Base-by-base conservation (phyloP, 2,113 vertebrate species). In the Uropsilus gracilis region DNA sequence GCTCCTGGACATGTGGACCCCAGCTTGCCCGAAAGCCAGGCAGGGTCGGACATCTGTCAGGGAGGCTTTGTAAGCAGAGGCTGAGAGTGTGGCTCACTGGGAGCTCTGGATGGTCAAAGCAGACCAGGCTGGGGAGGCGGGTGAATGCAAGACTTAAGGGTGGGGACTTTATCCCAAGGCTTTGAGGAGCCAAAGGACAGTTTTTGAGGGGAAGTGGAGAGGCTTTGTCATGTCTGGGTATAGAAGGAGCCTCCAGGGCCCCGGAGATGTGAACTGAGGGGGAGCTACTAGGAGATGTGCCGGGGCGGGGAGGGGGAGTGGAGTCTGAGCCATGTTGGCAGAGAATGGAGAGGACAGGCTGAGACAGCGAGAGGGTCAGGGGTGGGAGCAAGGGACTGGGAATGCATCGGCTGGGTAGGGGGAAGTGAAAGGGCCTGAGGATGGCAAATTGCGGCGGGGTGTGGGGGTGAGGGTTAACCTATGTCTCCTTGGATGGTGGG, bases 391-490 rank as follows among this genome's bases (percentile, higher is more conserved):
- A 2, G 6, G 44, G 28, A 24, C 10, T 46, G 46, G 32, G 18
- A 18, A 82, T 12, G 39, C 28, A 42, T 18, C 69, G 37, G 14
- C 32, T 55, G 61, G 39, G 30, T 2, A 32, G n/a, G 26, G 50
- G 11, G 1, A 3, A 1, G 2, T 1, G 9, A 26, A 1, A 9
- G 8, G 30, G 30, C 3, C 11, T 0, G 20, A 37, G 37, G 48
- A 14, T 18, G 42, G 53, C 46, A 78, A 24, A n/a, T 2, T n/a
- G n/a, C n/a, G n/a, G n/a, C n/a, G n/a, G n/a, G 28, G 2, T 61
- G 59, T 16, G 26, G 26, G 24, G 2, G n/a, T 20, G 30, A 32
- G 37, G 37, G 20, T 24, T 13, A 30, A n/a, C 46, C 14, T 64
- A 32, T 50, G 26, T 26, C 17, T 12, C 11, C 44, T n/a, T 50